Base-by-base conservation (phyloP, 2,888 invertebrate species). In the Petrolisthes cinctipes region DNA sequence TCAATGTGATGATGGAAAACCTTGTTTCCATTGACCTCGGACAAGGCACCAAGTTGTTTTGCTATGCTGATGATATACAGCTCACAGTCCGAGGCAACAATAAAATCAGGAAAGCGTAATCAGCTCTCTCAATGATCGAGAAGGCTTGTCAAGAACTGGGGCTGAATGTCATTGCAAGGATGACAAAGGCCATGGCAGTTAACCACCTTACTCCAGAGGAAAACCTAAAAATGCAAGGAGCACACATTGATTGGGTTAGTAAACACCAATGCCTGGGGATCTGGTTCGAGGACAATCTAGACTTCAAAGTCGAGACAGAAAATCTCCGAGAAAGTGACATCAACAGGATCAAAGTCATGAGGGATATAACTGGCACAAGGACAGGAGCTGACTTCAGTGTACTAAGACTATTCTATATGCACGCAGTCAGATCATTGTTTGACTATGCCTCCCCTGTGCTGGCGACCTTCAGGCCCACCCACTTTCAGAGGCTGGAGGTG, bases 361-460 rank as follows among this genome's bases (percentile, higher is more conserved):
- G n/a, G n/a, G n/a, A n/a, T n/a, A n/a, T n/a, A n/a, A n/a, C n/a
- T n/a, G n/a, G n/a, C n/a, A n/a, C n/a, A n/a, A n/a, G n/a, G n/a
- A n/a, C n/a, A n/a, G n/a, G 56, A 11, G 80, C 80, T 5, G 51
- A n/a, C 20, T 76, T 76, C 76, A 7, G 7, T 5, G 51, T 76
- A 11, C 76, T 76, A 6, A 5, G 76, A 6, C 23, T 76, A 5
- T 37, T 37, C 51, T 37, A 76, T 51, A 51, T 5, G 11, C 76
- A 76, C 7, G 76, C 76, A 9, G 76, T 76, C 5, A 23, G 76
- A 6, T 76, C 76, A 5, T 51, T 76, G 23, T 5, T 76, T 5
- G 76, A 76, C 76, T 76, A 76, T 23, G 51, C 7, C 76, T 23
- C 76, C 6, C 76, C 76, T 17, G 76, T n/a, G 9, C 76, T 76